These are phyloP conservation scores for Procapra przewalskii DNA, from an alignment of 2,113 vertebrate species.

Conservation along the genomic window DNA sequence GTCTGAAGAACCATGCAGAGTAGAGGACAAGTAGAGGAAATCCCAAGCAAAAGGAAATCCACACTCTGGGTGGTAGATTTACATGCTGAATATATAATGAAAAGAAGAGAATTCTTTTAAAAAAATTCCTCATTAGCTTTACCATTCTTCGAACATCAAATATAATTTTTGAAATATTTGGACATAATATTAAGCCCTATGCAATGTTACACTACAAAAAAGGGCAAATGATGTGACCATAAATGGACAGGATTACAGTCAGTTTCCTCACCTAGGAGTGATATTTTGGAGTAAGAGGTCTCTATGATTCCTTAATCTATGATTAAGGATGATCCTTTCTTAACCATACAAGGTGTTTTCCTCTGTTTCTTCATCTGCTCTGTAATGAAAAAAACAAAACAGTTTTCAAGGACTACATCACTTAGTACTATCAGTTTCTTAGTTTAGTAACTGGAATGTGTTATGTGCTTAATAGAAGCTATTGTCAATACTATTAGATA, in stretches of 20 bases:
- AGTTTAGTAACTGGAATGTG: background rate
- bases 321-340: background rate
- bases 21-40: background rate
- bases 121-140: background rate
- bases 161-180: background rate
- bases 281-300: background rate
- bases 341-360: background rate
- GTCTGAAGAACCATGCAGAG: background rate
- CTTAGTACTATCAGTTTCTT: background rate
- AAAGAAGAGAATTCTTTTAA: background rate
- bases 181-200: background rate
- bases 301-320: background rate
- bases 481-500: background rate
- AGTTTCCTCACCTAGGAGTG: background rate
- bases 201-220: background rate
- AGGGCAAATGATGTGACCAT: background rate
- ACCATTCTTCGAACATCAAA: background rate
- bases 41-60: background rate
- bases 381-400: background rate
- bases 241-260: background rate
- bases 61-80: background rate
- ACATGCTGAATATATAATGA: background rate
- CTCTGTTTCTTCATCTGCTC: background rate
- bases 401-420: background rate
- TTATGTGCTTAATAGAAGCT: background rate